Evolutionary conservation across 2,113 vertebrate species (phyloP).

Genomic region (Urocolius indicus): DNA sequence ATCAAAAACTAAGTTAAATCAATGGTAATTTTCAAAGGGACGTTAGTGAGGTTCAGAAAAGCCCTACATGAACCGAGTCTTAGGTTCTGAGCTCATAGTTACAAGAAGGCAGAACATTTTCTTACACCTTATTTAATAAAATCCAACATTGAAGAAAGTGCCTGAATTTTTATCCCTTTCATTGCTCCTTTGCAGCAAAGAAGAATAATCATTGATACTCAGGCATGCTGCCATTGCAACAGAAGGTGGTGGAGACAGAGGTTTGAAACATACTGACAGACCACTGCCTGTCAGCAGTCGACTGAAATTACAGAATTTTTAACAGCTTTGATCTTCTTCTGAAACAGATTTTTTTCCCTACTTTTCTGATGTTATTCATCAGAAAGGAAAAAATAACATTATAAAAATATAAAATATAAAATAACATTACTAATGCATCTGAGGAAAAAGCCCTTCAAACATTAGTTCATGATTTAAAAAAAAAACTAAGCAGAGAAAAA

Average conservation of each 20-base stretch:
- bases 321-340: neutral
- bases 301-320: conserved; percentile 1
- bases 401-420: neutral
- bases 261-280: conserved; percentile 10
- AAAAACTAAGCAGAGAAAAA: neutral
- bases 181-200: neutral
- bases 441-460: neutral
- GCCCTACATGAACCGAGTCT: neutral
- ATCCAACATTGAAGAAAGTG: neutral
- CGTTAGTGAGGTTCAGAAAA: neutral
- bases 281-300: neutral
- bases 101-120: neutral
- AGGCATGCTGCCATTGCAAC: neutral
- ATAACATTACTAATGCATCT: neutral
- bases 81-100: neutral
- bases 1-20: neutral
- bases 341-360: neutral
- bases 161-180: neutral
- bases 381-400: neutral
- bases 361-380: neutral
- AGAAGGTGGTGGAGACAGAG: conserved; percentile 17
- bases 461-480: neutral
- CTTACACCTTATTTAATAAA: neutral
- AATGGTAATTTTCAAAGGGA: neutral
- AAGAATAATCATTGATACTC: neutral